Evolutionary conservation across 2,888 invertebrate genomes (phyloP).

Genomic region (Drosophila demipolita): DNA sequence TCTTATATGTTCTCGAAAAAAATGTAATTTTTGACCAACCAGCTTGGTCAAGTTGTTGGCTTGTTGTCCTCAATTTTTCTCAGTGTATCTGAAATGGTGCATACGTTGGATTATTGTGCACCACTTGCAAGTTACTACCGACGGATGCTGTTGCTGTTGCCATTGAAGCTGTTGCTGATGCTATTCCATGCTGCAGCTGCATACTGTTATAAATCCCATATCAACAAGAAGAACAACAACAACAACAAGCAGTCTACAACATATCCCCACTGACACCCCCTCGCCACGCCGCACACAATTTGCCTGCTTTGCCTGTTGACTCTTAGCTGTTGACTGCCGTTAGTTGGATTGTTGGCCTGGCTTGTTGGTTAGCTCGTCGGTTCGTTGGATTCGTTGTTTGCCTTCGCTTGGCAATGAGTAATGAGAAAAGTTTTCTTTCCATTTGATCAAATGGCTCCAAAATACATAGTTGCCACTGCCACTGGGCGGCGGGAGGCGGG

Average conservation of each 20-base stretch:
- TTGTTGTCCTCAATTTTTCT: constrained; percentile 1
- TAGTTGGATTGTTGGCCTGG: constrained; percentile 63
- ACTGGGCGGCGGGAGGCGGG: constrained; percentile 9
- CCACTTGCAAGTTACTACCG: constrained; percentile 57
- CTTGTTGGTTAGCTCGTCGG: constrained; percentile 32
- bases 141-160: constrained; percentile 42
- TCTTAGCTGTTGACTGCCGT: constrained; percentile 76
- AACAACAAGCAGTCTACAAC: not conserved
- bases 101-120: constrained; percentile 74
- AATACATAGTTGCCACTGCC: constrained; percentile 66
- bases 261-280: not conserved
- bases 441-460: constrained; percentile 74
- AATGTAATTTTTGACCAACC: not conserved
- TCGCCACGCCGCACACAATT: not conserved
- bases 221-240: constrained; percentile 31
- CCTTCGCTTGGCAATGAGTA: constrained; percentile 76
- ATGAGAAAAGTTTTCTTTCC: constrained; percentile 80
- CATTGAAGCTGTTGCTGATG: constrained; percentile 26
- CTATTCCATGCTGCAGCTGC: constrained; percentile 59
- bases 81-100: constrained; percentile 37
- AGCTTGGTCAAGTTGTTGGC: not conserved
- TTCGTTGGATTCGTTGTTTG: constrained; percentile 66
- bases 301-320: constrained; percentile 57
- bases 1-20: not conserved
- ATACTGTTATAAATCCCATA: constrained; percentile 72